Evolutionary conservation across 2,888 invertebrate species (phyloP).

Genomic region (Seira ritae): DNA sequence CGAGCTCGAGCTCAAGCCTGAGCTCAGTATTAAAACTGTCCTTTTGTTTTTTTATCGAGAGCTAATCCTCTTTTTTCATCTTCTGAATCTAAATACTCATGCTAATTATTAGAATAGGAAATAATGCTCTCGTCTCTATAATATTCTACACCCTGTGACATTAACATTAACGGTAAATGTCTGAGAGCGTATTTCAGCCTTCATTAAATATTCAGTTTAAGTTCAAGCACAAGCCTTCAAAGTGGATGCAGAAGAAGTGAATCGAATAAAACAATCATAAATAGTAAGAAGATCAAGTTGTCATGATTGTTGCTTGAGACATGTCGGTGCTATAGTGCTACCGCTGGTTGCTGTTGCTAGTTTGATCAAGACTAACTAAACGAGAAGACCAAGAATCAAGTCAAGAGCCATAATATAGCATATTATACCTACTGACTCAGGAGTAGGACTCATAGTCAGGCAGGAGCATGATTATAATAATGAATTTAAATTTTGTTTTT

Average conservation of each 20-base stretch:
- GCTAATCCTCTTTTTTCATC: background rate
- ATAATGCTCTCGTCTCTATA: too few species aligned
- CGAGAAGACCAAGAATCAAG: too few species aligned
- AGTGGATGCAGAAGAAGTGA: too few species aligned
- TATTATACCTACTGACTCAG: too few species aligned
- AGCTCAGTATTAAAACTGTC: too few species aligned
- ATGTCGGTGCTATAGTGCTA: background rate
- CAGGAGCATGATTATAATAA: constrained; percentile 10
- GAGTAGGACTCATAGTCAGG: too few species aligned
- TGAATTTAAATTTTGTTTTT: constrained; percentile 12
- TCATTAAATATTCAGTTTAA: constrained; percentile 7
- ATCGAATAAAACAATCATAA: constrained; percentile 5
- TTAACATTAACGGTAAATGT: constrained; percentile 23
- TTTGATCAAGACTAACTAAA: background rate
- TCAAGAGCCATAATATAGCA: too few species aligned
- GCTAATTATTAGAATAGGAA: constrained; percentile 57
- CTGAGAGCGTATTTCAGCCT: too few species aligned
- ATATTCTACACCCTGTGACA: too few species aligned
- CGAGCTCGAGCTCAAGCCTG: too few species aligned
- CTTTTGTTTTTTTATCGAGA: background rate
- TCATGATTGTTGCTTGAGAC: background rate
- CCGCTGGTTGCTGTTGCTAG: background rate
- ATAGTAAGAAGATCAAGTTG: constrained; percentile 20
- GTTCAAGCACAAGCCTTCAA: background rate
- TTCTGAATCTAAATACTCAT: constrained; percentile 18